A percentile compares a stretch with the other conserved stretches of the same genome.
phyloP scores from a whole-genome alignment of 2,797 vertebrate genomes.

The Spheniscus humboldti region DNA sequence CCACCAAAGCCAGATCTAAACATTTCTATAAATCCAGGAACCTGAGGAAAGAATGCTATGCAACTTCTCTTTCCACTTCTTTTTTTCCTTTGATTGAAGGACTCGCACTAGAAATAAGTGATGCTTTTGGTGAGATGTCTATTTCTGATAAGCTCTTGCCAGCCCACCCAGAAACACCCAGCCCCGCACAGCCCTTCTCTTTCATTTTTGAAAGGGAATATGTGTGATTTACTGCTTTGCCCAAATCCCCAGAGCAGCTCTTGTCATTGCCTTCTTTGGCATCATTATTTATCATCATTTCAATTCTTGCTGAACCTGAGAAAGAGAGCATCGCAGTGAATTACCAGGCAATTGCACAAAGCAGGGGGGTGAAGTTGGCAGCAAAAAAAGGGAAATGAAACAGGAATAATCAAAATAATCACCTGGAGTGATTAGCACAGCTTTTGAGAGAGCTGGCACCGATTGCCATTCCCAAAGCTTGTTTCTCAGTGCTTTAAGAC shows the following conservation, averaged over 20 bases:
- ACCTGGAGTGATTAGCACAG: not conserved
- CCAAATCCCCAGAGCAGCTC: not conserved
- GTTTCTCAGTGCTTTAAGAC: not conserved
- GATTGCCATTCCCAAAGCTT: not conserved
- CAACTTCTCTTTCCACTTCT: not conserved
- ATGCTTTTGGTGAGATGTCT: not conserved
- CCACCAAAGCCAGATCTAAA: not conserved
- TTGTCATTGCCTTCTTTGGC: not conserved
- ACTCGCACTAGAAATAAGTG: not conserved
- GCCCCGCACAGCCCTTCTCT: not conserved
- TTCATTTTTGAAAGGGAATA: not conserved
- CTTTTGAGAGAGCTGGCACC: not conserved
- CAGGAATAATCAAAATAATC: not conserved
- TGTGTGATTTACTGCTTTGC: not conserved
- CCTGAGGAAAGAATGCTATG: not conserved
- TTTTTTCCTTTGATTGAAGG: not conserved
- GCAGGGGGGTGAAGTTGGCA: not conserved
- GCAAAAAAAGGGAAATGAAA: not conserved
- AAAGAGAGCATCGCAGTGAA: not conserved
- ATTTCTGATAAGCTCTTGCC: not conserved
- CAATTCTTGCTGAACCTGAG: not conserved
- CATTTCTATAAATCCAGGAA: not conserved
- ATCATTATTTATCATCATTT: not conserved
- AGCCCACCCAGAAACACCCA: not conserved
- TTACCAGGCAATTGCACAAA: not conserved